Conservation (phyloP, 2,113 vertebrate species). For the Dermatemys mawii region DNA sequence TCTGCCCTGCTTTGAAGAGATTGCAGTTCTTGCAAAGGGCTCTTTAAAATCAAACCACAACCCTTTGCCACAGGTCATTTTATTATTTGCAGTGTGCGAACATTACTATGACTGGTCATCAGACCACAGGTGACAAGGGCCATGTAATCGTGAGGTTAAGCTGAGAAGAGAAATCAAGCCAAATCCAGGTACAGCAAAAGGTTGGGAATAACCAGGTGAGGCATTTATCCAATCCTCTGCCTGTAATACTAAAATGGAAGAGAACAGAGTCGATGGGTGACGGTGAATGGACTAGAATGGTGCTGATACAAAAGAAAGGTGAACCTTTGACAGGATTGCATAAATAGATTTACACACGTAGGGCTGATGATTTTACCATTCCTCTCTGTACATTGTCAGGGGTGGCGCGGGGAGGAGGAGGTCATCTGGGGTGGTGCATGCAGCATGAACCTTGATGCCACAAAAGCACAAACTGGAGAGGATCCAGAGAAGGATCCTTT, state of each 20-base stretch:
- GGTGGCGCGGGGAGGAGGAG: too few species aligned
- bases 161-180: neutral
- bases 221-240: neutral
- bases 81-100: conserved; percentile 25
- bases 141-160: neutral
- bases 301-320: neutral
- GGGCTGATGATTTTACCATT: neutral
- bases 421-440: neutral
- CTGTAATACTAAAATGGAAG: neutral
- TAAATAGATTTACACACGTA: neutral
- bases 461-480: neutral
- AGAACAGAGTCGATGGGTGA: neutral
- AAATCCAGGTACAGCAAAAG: neutral
- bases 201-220: neutral
- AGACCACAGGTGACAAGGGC: neutral
- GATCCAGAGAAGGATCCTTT: neutral
- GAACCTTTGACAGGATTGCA: accelerated
- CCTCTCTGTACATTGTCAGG: neutral
- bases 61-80: neutral
- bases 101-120: neutral
- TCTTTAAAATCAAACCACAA: neutral
- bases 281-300: neutral
- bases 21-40: conserved; percentile 52
- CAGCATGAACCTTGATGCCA: neutral
- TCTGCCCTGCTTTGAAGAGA: conserved; percentile 53